Evolutionary conservation across 2,797 vertebrate species (phyloP), one percentile per base, ranked within the genome.

Genomic region (Chelmon rostratus): DNA sequence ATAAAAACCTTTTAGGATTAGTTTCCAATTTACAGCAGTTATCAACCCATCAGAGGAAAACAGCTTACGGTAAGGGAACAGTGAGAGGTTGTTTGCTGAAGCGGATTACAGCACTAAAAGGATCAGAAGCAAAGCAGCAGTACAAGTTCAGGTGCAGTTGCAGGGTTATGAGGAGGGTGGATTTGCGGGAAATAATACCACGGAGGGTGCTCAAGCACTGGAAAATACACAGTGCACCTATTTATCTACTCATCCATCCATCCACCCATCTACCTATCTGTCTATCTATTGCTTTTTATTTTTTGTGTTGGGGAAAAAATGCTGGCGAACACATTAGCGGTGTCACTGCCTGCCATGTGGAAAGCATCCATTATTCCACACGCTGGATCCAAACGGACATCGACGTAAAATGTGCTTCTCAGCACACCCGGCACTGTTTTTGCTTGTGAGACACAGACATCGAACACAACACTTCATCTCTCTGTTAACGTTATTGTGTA

Each of bases 11-110:
- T 90, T 83, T 49, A 83, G 90, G 87, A 91, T 92, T 92, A 91
- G 85, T 92, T 92, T 92, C 89, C 83, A 89, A 90, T 92, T 89
- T 89, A 85, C 80, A 74, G 75, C 69, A 37, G 74, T 89, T 92
- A 93, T 93, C 90, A 79, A 83, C 40, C 82, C 78, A 90, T 91
- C 87, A 73, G 76, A 84, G 82, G 67, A 75, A 86, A 85, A 87
- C 76, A 82, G 83, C 85, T 90, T 79, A 84, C 25, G 77, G 83
- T 83, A 53, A 82, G 76, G 58, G 84, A 91, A 85, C 83, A 86
- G 87, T 56, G 82, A 88, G 83, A 78, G 84, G 83, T 70, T 89
- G 89, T 89, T 92, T 91, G 84, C 86, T 78, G 88, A 76, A 79
- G 86, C 69, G 78, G 88, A 91, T 92, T 92, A 89, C 78, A 82